phyloP scores from a whole-genome alignment of 1,140 invertebrate species.

The Oreohelix idahoensis region DNA sequence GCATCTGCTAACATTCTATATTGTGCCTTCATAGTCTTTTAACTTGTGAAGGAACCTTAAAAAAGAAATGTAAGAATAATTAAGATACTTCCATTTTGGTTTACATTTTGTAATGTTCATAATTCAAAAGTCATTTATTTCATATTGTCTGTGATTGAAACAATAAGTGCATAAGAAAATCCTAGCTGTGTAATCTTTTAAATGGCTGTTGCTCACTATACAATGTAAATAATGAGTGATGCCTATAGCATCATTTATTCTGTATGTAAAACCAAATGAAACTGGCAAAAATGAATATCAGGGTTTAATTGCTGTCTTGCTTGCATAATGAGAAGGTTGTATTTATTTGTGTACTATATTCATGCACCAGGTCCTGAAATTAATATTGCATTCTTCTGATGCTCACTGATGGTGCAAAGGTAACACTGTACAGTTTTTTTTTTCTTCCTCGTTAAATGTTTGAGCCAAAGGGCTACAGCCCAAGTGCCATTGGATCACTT shows the following conservation, averaged over 20 bases:
- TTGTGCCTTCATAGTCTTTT: not conserved
- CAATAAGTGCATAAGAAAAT: constrained; percentile 22
- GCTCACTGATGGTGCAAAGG: no score
- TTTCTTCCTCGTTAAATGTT: not conserved
- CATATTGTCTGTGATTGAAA: constrained; percentile 6
- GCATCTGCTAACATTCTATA: not conserved
- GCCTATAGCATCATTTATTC: not conserved
- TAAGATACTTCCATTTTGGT: not conserved
- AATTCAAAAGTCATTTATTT: constrained; percentile 17
- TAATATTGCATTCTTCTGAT: not conserved
- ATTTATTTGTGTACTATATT: not conserved
- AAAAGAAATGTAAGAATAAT: not conserved
- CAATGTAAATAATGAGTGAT: not conserved
- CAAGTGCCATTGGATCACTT: not conserved
- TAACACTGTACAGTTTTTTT: not conserved
- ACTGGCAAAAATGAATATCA: not conserved
- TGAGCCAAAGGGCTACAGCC: not conserved
- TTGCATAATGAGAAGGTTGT: constrained; percentile 8
- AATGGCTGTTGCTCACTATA: not conserved
- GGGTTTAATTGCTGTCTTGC: not conserved
- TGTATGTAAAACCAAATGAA: not conserved
- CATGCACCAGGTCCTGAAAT: not conserved
- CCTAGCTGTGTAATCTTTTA: not conserved
- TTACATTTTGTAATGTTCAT: constrained; percentile 3
- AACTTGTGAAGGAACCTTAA: not conserved